Evolutionary conservation across 2,797 vertebrate genomes (phyloP), one percentile per base, ranked within the genome.

Genomic region (Falco cherrug): DNA sequence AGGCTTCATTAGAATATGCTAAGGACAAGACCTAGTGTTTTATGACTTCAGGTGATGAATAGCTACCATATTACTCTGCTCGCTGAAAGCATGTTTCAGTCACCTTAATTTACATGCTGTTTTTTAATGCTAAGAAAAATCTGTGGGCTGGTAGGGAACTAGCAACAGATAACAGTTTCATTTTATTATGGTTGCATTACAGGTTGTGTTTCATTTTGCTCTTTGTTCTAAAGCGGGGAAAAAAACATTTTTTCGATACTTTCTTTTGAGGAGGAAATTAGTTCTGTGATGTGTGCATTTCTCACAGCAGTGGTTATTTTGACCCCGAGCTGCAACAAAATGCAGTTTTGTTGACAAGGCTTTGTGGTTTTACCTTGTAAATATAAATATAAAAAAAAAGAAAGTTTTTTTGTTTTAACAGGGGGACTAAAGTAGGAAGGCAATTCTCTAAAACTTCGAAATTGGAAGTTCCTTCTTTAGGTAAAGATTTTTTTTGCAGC

Each of bases 1-100:
- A 98, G 98, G 98, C 99, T 99, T 99, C 99, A 99, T 99, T 99
- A 99, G 99, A 99, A 99, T 99, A 99, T 99, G 99, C 99, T 99
- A 99, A 99, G 99, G 98, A 99, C 98, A 93, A 93, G 98, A 98
- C 98, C 98, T 90, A 98, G 98, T 98, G 98, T 98, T 99, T 99
- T 99, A 99, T 99, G 98, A 98, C 99, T 98, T 97, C 98, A 98
- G 98, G 99, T 99, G 99, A 99, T 99, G 98, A 99, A 99, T 99
- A 99, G 98, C 98, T 98, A 97, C 98, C 94, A 97, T 98, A 98
- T 98, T 98, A 98, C 97, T 98, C 98, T 98, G 98, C 98, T 97
- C 96, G 97, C 98, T 97, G 98, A 99, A 99, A 99, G 98, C 98
- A 98, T 98, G 98, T 98, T 98, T 99, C 97, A 98, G 97, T 99